phyloP scores from a whole-genome alignment of 2,113 vertebrate species.

The Dermatemys mawii region DNA sequence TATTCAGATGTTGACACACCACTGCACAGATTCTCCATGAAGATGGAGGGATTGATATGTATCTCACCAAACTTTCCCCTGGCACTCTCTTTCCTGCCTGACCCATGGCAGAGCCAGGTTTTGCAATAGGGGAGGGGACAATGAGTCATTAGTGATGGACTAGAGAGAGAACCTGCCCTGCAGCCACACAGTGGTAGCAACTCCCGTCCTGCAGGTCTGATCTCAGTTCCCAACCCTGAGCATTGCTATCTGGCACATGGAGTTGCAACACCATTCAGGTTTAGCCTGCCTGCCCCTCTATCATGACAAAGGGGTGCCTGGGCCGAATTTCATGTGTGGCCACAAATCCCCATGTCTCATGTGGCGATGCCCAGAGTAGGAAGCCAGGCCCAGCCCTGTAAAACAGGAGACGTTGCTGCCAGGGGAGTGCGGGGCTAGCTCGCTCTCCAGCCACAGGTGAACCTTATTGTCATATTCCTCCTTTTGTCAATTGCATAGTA shows the following conservation, averaged over 20 bases:
- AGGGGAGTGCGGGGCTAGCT: background rate
- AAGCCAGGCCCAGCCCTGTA: background rate
- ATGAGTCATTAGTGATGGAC: too few relatives aligned
- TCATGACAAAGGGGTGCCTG: too few relatives aligned
- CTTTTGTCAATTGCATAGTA: background rate
- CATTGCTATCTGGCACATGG: background rate
- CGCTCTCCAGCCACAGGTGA: background rate
- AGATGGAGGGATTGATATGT: background rate
- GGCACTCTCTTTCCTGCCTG: background rate
- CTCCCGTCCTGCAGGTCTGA: too few relatives aligned
- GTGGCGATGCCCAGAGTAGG: background rate
- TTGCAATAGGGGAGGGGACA: background rate
- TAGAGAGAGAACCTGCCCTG: too few relatives aligned
- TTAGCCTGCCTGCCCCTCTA: too few relatives aligned
- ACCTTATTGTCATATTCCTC: background rate
- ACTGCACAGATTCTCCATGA: fast-evolving
- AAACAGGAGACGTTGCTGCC: background rate
- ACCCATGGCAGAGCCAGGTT: background rate
- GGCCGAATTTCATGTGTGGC: background rate
- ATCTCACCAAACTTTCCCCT: background rate
- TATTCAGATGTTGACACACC: background rate
- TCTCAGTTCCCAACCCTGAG: too few relatives aligned
- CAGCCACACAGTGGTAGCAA: too few relatives aligned
- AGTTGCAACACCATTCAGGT: background rate
- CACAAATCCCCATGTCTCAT: background rate